These are phyloP conservation scores for Neomorphus geoffroyi DNA, from an alignment of 2,797 vertebrate species.

Conservation along the genomic window DNA sequence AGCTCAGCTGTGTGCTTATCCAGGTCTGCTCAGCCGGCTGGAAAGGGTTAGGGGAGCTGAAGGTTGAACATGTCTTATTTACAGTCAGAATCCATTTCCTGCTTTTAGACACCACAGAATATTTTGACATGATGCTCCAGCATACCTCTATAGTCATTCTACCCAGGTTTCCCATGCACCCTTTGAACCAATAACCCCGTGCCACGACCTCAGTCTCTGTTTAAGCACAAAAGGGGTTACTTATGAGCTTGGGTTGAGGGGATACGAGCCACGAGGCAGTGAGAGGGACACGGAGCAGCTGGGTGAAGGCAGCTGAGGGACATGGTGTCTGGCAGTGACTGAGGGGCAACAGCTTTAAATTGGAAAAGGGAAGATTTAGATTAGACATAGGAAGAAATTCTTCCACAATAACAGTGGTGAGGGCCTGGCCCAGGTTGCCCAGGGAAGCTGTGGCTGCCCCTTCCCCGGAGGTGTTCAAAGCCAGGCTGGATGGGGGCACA, in stretches of 20 bases:
- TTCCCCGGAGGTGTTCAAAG: no score
- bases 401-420: no score
- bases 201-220: fast-evolving
- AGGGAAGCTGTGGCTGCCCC: no score
- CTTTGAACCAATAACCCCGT: fast-evolving
- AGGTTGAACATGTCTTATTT: fast-evolving
- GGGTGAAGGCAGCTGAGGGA: neutral
- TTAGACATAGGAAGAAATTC: no score
- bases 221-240: neutral
- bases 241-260: neutral
- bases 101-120: fast-evolving
- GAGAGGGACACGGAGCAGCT: neutral
- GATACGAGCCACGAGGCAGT: no score
- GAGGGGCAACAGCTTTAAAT: no score
- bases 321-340: neutral
- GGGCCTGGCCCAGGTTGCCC: no score
- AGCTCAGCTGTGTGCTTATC: fast-evolving
- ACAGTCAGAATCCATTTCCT: neutral
- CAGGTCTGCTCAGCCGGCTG: neutral
- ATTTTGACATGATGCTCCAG: fast-evolving
- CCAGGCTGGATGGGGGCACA: no score
- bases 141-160: fast-evolving
- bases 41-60: neutral
- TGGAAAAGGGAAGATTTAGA: no score
- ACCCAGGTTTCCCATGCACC: neutral